Conservation (phyloP, 2,113 vertebrate genomes). For the Opisthocomus hoazin region DNA sequence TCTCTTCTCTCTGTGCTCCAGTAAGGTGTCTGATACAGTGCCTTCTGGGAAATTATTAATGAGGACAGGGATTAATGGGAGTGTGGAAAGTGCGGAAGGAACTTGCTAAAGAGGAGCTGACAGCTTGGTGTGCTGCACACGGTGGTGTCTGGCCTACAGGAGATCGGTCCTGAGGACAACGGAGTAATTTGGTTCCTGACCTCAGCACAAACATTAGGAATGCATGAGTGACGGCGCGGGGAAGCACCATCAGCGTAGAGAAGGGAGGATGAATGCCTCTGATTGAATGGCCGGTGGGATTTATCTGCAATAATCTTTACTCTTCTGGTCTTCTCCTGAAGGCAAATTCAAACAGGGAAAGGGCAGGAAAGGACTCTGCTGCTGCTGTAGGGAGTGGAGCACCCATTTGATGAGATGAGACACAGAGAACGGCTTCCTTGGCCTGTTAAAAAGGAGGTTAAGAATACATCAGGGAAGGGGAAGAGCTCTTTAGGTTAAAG, state of each 20-base stretch:
- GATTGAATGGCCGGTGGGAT: background rate
- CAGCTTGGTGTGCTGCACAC: background rate
- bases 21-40: background rate
- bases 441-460: background rate
- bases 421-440: background rate
- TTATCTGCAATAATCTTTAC: background rate
- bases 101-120: background rate
- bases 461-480: background rate
- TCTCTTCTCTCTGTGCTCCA: background rate
- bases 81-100: background rate
- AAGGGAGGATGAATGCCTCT: background rate
- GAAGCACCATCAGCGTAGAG: background rate
- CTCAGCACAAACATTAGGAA: background rate
- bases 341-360: background rate
- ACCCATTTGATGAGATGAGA: background rate
- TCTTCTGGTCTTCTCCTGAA: background rate
- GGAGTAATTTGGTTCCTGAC: background rate
- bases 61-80: conserved; percentile 36
- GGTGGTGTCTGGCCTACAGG: background rate
- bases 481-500: background rate
- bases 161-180: background rate
- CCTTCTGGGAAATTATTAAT: background rate
- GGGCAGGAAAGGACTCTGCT: background rate
- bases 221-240: background rate
- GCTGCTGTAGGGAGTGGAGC: background rate